Base-by-base conservation (phyloP, 1,140 invertebrate genomes). In the Sinonovacula constricta region DNA sequence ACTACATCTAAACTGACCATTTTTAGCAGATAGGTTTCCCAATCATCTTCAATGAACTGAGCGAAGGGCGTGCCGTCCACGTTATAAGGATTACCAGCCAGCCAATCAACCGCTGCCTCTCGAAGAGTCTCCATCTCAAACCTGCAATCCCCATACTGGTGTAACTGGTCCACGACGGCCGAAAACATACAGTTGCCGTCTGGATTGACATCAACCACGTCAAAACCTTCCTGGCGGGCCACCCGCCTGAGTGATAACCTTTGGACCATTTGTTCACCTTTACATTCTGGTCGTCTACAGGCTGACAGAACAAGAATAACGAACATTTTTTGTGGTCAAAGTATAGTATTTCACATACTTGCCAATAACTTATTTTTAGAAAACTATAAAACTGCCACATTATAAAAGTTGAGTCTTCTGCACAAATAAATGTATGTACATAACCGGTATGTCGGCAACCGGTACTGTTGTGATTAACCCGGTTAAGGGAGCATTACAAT, bases 131-230 rank as follows among this genome's bases (percentile, higher is more conserved):
- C 26, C 2, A 28, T 12, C 1, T 60, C 66, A 33, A 28, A 68
- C 2, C 24, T 28, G 28, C 67, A 77, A 12, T 60, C 54, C n/a
- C 74, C 74, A 2, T 34, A 30, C 15, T 60, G 49, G 3, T 62
- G 30, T 22, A 77, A 26, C 36, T 77, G 74, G 30, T 77, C 74
- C 12, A 54, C 34, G 4, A 77, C 26, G 4, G 74, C 5, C 7
- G 63, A 28, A 24, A 67, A 77, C 3, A 77, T n/a, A 57, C 74
- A 77, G 34, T 77, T 77, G 2, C 74, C 74, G 39, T 77, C 74
- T 1, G 74, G 51, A 14, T 22, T 49, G 3, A 77, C 74, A 24
- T 77, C 65, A 12, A 51, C 49, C 10, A 77, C 51, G 0, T 26
- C 24, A 7, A 68, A 34, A 1, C 51, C 63, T 0, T 28, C 63